phyloP scores from a whole-genome alignment of 2,797 vertebrate genomes.

The Limosa lapponica region DNA sequence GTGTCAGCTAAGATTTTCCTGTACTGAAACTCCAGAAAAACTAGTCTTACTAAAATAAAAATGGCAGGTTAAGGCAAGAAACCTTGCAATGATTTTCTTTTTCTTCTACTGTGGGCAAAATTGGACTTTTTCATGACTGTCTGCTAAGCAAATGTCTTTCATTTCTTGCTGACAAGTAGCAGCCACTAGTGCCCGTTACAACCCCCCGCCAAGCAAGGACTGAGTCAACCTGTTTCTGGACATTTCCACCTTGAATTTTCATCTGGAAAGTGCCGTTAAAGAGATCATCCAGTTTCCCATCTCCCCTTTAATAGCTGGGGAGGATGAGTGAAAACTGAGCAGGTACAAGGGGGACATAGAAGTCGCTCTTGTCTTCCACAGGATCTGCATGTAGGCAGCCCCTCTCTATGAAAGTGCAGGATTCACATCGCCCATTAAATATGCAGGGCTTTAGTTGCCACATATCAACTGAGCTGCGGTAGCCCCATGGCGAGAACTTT shows the following conservation, averaged over 20 bases:
- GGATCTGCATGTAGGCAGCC: background rate
- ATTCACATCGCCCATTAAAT: background rate
- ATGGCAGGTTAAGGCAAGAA: background rate
- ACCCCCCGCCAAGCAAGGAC: background rate
- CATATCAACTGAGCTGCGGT: background rate
- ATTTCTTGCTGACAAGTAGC: background rate
- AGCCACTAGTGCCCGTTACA: background rate
- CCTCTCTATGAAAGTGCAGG: background rate
- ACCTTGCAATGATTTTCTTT: background rate
- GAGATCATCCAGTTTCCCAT: background rate
- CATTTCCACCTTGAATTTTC: background rate
- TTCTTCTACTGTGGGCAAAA: background rate
- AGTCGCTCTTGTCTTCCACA: background rate
- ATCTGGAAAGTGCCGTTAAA: background rate
- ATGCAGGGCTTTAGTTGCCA: background rate
- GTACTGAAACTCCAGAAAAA: background rate
- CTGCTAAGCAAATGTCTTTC: background rate
- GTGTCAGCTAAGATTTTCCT: background rate
- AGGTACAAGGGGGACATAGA: background rate
- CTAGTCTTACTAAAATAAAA: background rate
- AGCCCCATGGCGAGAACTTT: rapidly evolving
- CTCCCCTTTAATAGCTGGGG: background rate
- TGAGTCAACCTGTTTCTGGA: background rate
- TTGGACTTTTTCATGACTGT: background rate
- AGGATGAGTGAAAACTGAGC: background rate